Evolutionary conservation across 2,797 vertebrate genomes (phyloP), one percentile per base, ranked within the genome.

Genomic region (Microchirus variegatus): DNA sequence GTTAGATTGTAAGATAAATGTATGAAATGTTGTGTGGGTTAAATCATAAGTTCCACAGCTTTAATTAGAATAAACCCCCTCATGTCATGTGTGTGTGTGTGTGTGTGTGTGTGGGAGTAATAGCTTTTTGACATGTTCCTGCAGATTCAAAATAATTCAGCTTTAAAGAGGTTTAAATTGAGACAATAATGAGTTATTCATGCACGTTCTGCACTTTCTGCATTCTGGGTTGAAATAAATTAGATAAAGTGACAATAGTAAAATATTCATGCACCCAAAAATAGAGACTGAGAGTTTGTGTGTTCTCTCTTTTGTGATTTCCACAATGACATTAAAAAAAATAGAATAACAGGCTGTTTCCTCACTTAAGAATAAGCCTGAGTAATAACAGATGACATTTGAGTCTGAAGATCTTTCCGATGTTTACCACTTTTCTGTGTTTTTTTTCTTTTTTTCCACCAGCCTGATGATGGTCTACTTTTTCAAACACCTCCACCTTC

Each of bases 301-400:
- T 68, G 41, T 74, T 59, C 56, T 59, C 17, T 68, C 10, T 53
- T 19, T 14, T 59, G n/a, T 46, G 35, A n/a, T 83, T 86, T 84
- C 73, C 83, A 63, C 53, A 1, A 59, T 89, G 88, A 88, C 86
- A 84, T 91, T 90, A 60, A 68, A 70, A 60, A 26, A 63, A 22
- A 22, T 5, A 77, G 67, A 64, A 53, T 1, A 78, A 56, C 42
- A 58, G 54, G 10, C 58, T 73, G 52, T 82, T 82, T 78, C 78
- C 66, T 78, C 70, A 78, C 72, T 64, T 78, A 68, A 63, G 53
- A 16, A 41, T 65, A 66, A 9, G 73, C 65, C 46, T 70, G 62
- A 69, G 19, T 64, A 64, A 75, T 52, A 63, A 59, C 43, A 70
- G 1, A 41, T 81, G 73, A 80, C 75, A 74, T 84, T 82, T 82